Conservation (phyloP, 2,797 vertebrate genomes). For the Cynodonichthys magdalenae region DNA sequence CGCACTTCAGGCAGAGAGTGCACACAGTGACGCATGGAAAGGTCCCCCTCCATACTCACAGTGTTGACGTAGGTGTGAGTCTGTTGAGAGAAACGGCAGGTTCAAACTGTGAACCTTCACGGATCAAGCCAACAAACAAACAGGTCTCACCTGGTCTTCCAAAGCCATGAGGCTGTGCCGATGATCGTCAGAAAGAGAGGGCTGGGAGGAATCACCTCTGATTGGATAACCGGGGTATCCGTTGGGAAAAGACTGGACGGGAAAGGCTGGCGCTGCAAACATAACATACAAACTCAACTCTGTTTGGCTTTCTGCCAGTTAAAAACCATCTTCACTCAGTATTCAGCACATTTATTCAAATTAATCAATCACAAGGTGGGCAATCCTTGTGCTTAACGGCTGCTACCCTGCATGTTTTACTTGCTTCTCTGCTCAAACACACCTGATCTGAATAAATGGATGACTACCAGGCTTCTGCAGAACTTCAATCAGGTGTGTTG, state of each 20-base stretch:
- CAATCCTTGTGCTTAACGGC: too few species aligned
- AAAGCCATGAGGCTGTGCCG: conserved; percentile 90
- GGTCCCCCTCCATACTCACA: conserved; percentile 89
- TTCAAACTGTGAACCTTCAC: conserved; percentile 5
- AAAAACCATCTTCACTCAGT: not conserved
- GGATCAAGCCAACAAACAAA: not conserved
- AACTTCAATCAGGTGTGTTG: too few species aligned
- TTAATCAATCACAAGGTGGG: too few species aligned
- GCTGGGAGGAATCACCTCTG: conserved; percentile 87
- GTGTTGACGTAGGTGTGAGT: conserved; percentile 98
- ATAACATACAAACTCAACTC: conserved; percentile 13
- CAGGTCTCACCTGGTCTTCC: conserved; percentile 89
- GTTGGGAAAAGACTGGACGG: conserved; percentile 90
- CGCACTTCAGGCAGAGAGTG: conserved; percentile 92
- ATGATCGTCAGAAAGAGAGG: conserved; percentile 90
- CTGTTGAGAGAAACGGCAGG: conserved; percentile 66
- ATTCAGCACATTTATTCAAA: not conserved
- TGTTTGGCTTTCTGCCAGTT: not conserved
- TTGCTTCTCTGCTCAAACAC: too few species aligned
- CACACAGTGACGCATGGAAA: conserved; percentile 89
- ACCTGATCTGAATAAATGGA: too few species aligned
- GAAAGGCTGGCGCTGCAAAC: conserved; percentile 87
- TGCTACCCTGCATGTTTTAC: too few species aligned
- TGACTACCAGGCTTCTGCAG: too few species aligned
- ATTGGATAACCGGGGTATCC: conserved; percentile 92